Base-by-base conservation (phyloP, 2,113 vertebrate species). In the Carettochelys insculpta region DNA sequence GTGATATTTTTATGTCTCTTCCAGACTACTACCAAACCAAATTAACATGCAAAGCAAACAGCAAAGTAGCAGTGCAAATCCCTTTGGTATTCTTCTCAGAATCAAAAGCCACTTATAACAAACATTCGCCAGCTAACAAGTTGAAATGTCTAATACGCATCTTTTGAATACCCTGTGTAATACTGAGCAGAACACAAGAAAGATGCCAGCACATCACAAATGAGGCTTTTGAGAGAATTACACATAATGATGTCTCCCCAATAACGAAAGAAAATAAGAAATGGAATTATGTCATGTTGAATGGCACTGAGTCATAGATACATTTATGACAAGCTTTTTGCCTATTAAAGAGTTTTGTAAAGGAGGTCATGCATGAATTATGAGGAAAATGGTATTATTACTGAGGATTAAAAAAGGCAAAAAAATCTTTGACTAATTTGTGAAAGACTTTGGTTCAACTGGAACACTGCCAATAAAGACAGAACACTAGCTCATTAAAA, bases 351-450 rank as follows among this genome's bases (percentile, higher is more conserved):
- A 90, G 43, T 76, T 94, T 90, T 79, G 22, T 80, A 81, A 82
- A 90, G 83, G 92, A 87, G 87, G 92, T 90, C 84, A 93, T 83
- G 82, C 87, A 91, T 68, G 71, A 88, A 90, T 93, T 95, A 86
- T 89, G 93, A 95, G 89, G 91, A 95, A 95, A 77, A 22, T 27
- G 51, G 88, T 85, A 91, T 82, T 96, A 86, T 93, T 95, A 87
- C 86, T 45, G 78, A 94, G 80, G 92, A 95, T 95, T 88, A 86
- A 81, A 88, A 88, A 75, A 85, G 90, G 94, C 86, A 93, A 95
- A 93, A 93, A 90, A 95, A 92, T 94, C 87, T 87, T 90, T 86
- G 92, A 91, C 92, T 95, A 92, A 94, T 96, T 95, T 90, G 92
- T 82, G 81, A 92, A 71, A 80, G 92, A 75, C 90, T 94, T 96